Conservation (phyloP, 1,140 invertebrate species). For the Melipona quadrifasciata region DNA sequence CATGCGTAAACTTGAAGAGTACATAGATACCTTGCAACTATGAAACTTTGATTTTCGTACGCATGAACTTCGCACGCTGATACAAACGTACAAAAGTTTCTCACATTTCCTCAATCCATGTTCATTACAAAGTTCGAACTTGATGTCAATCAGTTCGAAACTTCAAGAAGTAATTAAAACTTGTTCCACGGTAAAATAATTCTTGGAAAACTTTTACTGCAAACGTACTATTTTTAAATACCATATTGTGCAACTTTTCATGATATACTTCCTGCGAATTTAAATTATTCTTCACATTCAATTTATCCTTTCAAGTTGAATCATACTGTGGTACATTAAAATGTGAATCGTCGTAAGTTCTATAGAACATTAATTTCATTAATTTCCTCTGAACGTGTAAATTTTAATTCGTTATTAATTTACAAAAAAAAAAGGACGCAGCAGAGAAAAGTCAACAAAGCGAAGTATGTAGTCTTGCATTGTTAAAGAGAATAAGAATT, state of each 20-base stretch:
- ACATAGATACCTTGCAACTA: too few species aligned
- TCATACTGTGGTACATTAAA: neutral
- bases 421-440: neutral
- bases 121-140: conserved; percentile 5
- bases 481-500: neutral
- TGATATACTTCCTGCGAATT: too few species aligned
- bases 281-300: neutral
- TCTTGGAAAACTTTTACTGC: neutral
- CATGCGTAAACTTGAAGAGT: neutral
- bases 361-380: neutral
- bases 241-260: neutral
- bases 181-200: neutral
- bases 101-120: neutral
- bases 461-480: neutral
- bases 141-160: neutral
- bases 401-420: neutral
- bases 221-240: neutral
- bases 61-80: neutral
- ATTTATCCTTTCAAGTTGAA: neutral
- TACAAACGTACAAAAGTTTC: neutral
- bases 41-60: neutral
- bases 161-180: neutral
- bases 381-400: neutral
- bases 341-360: too few species aligned
- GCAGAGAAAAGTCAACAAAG: neutral